Evolutionary conservation across 2,113 vertebrate species (phyloP), one percentile per base, ranked within the genome.

Genomic region (Paraplagusia blochii): DNA sequence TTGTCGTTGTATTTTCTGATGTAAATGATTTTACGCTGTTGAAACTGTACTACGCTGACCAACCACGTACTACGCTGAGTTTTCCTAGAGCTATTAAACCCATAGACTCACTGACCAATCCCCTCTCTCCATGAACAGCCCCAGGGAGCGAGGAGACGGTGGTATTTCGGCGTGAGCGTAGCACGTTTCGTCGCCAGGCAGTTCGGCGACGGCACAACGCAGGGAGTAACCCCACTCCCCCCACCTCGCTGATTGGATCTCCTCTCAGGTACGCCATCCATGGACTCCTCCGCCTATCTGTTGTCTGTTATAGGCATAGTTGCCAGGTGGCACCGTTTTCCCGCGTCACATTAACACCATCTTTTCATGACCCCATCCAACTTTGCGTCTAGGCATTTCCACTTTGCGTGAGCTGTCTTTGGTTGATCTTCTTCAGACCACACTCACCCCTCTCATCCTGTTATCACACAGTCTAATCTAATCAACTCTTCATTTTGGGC

Each of bases 121-220:
- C 88, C 85, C 59, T 93, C 80, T 95, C 90, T 95, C 91, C 85
- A 90, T 89, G 85, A 86, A 90, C 93, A 95, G 95, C 93, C 80
- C 93, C 93, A 60, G 91, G 92, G 86, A 94, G 91, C 75, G 97
- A 99, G 90, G 97, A 99, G 90, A 85, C 91, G 39, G 93, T 99
- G 88, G 91, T 95, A 72, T 98, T 98, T 85, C 95, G 95, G 54
- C 93, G 95, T 53, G 96, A 98, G 83, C 95, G 97, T 90, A 96
- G 97, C 91, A 98, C 97, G 76, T 99, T 99, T 91, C 97, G 97
- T 80, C 94, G 97, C 82, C 97, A 99, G 92, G 97, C 97, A 38
- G 96, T 99, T 53, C 93, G 97, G 77, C 93, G 97, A 89, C 93
- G 97, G 74, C 97, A 99, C 93, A 99, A 99, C 89, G 96, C 97